Conservation (phyloP, 2,888 invertebrate species). For the Steinernema scapterisci region DNA sequence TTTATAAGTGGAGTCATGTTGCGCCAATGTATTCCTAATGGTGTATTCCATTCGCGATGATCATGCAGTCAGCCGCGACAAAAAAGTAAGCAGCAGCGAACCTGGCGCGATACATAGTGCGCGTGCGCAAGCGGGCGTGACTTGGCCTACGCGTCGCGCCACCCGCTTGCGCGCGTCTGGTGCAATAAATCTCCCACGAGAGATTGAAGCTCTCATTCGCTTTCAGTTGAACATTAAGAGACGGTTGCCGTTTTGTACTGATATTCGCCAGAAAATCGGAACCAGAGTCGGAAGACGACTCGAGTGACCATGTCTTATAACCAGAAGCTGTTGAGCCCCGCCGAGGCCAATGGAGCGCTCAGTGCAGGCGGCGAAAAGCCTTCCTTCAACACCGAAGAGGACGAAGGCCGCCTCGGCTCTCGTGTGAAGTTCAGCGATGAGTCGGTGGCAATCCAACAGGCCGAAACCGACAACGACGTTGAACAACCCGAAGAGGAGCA, state of each 20-base stretch:
- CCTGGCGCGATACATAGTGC: constrained; percentile 14
- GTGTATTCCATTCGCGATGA: too few relatives aligned
- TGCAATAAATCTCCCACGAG: constrained; percentile 22
- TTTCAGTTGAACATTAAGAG: constrained; percentile 30
- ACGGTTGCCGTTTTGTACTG: constrained; percentile 33
- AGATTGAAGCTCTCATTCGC: constrained; percentile 31
- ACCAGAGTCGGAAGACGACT: constrained; percentile 9
- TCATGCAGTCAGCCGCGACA: neutral
- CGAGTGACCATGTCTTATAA: constrained; percentile 1
- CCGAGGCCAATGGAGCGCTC: constrained; percentile 12
- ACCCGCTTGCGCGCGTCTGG: constrained; percentile 28
- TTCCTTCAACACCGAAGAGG: constrained; percentile 34
- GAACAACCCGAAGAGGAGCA: constrained; percentile 41
- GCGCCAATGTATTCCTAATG: too few relatives aligned
- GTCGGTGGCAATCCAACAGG: constrained; percentile 46
- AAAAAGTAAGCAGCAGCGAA: constrained; percentile 23
- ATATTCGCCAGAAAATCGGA: constrained; percentile 22
- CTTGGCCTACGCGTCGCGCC: constrained; percentile 19
- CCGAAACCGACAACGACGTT: constrained; percentile 28
- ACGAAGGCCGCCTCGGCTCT: constrained; percentile 45
- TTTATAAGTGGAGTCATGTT: too few relatives aligned
- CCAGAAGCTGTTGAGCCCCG: constrained; percentile 27
- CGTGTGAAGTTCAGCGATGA: constrained; percentile 52
- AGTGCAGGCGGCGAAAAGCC: constrained; percentile 3
- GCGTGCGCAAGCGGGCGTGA: constrained; percentile 29